Base-by-base conservation (phyloP, 2,888 invertebrate species). In the Cheilosia vernalis region DNA sequence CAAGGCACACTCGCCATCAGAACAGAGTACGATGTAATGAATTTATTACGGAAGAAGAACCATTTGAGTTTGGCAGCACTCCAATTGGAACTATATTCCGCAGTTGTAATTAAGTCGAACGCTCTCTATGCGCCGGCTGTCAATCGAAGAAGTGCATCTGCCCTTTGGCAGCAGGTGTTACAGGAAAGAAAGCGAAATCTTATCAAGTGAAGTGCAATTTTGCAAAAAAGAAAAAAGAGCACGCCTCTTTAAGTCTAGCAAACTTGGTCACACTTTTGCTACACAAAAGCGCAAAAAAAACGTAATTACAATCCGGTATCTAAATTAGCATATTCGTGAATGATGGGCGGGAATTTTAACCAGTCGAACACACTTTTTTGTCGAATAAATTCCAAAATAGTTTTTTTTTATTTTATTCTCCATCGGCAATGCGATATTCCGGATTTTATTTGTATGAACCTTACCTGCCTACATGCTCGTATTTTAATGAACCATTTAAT, bases 321-420 rank as follows among this genome's bases (percentile, higher is more conserved):
- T 13, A 60, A 42, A 70, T 64, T 82, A 70, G 77, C 70, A 76
- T 82, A 82, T 82, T 82, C 77, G 70, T 77, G 70, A 77, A 81
- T 64, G 51, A 58, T 24, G 77, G 51, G 70, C 64, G 64, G 70
- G 77, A 53, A 82, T 82, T 70, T 53, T 70, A 82, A 82, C 19
- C 47, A 55, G 53, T 49, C 49, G 9, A 30, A 10, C 56, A 66
- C 24, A 33, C 7, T 40, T 72, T 63, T 64, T 64, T 61, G 42
- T 63, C 37, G 30, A 42, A 6, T 60, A 44, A 60, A 67, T 53
- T 49, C 53, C 63, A 72, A 58, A 56, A 72, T 49, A 42, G 30
- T 27, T 27, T 30, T 30, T 7, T 30, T 30, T 30, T 7, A 0
- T 30, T 30, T 30, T 9, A 9, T 30, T 30, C 2, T 30, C 30